Base-by-base conservation (phyloP, 2,113 vertebrate genomes). In the Harpagus bidentatus region DNA sequence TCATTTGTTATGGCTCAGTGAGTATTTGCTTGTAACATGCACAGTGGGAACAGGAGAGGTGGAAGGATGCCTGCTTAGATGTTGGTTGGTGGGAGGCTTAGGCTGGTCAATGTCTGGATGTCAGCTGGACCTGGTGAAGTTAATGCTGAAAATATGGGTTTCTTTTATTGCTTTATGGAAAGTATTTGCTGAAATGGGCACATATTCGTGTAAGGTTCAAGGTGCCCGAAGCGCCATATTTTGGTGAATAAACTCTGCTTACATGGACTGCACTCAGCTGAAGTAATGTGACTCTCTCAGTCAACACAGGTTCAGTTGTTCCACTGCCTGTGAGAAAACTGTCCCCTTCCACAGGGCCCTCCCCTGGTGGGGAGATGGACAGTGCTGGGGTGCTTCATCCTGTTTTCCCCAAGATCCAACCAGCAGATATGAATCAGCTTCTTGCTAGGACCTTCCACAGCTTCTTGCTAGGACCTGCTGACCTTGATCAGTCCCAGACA, bases 321-420 rank as follows among this genome's bases (percentile, higher is more conserved):
- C 20, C 20, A 20, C 18, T 25, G 2, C 21, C 23, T 47, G 18
- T 0, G 5, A 43, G 25, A 42, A 50, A 29, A 40, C 16, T n/a
- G 13, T 42, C 19, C 10, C 26, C 38, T 84, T 82, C 38, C 55
- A 50, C 15, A 31, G 32, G 9, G 7, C 4, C 16, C 9, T 86
- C 29, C 29, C 2, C 1, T 9, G 59, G 40, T 1, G 3, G 21
- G 23, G 31, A 65, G 9, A 1, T 43, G 53, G 10, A 29, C n/a
- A 50, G 11, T 17, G 15, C 14, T 76, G 31, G 6, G 11, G 2
- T 14, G 7, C 15, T 80, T 77, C 36, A 7, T 31, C 59, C 12
- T 59, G 7, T 29, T 62, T 65, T 42, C 14, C 20, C 19, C 40
- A 28, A 23, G 28, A 61, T 50, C 36, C 53, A 82, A 13, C 2